Base-by-base conservation (phyloP, 2,888 invertebrate species). In the Thecocarcelia acutangulata region DNA sequence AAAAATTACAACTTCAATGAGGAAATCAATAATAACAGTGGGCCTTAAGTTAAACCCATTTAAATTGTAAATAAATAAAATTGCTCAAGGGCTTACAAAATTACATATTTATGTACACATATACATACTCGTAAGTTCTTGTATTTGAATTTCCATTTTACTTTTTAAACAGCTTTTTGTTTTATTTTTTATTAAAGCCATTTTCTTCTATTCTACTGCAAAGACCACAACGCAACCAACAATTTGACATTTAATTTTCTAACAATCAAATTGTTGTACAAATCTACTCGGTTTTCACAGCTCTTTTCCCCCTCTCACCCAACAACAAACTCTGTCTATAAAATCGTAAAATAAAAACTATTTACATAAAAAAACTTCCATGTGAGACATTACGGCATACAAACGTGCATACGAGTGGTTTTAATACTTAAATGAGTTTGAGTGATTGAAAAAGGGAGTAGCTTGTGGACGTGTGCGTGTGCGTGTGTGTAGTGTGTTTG, bases 191-290 rank as follows among this genome's bases (percentile, higher is more conserved):
- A 24, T 44, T 52, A 40, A 33, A 33, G 40, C 54, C 12, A 15
- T 19, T 42, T 50, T 50, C 42, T 44, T 44, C 17, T 61, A 61
- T 72, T 50, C 37, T 56, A 42, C 46, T 24, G 11, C 12, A 46
- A 54, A 68, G 58, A 75, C 80, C 66, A 54, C 80, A 76, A 12
- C 44, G 33, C 56, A 54, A 46, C 69, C 64, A 72, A 64, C 59
- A 64, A 82, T 84, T 83, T 83, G 82, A 82, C 82, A 80, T 82
- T 78, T 78, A 77, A 80, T 81, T 72, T 61, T 48, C 17, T 54
- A 56, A 72, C 56, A 72, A 76, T 72, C 66, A 56, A 72, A 70
- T 44, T 46, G 54, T 61, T 42, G 11, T 33, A 70, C 46, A 70
- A 64, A 75, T 9, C 24, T 21, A 24, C 37, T 17, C 33, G 13